Evolutionary conservation across 2,113 vertebrate genomes (phyloP).

Genomic region (Chunga burmeisteri): DNA sequence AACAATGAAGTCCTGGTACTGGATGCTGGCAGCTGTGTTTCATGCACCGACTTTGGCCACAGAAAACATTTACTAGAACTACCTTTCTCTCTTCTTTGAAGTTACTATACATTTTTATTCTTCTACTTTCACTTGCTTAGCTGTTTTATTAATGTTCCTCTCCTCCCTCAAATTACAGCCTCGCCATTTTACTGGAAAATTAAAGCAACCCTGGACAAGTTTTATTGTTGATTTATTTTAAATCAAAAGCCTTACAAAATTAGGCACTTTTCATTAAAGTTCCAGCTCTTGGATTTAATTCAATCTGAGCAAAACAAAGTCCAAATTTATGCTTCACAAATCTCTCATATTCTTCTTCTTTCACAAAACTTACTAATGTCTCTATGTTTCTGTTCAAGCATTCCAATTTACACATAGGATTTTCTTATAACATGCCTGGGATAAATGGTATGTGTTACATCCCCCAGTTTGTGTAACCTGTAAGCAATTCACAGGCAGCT

Average conservation of each 20-base stretch:
- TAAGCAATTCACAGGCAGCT: not conserved
- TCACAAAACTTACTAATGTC: not conserved
- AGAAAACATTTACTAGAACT: not conserved
- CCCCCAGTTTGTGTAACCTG: not conserved
- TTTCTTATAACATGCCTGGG: not conserved
- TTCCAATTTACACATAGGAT: not conserved
- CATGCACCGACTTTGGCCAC: not conserved
- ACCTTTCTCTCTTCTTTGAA: not conserved
- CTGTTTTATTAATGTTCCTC: not conserved
- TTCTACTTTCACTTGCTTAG: not conserved
- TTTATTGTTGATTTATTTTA: not conserved
- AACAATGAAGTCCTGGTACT: constrained; percentile 15
- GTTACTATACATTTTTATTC: not conserved
- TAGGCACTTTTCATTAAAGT: not conserved
- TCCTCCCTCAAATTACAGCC: not conserved
- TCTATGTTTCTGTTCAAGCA: not conserved
- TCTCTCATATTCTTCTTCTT: not conserved
- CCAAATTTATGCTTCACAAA: not conserved
- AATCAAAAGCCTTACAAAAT: not conserved
- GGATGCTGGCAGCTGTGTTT: not conserved
- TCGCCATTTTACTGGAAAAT: not conserved
- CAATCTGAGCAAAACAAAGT: not conserved
- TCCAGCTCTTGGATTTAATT: not conserved
- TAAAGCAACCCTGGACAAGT: not conserved
- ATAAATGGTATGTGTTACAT: not conserved